Percentiles rank a stretch among this genome's conserved stretches.
Evolutionary conservation across 1,140 invertebrate species (phyloP).

Genomic region (Delia radicum): DNA sequence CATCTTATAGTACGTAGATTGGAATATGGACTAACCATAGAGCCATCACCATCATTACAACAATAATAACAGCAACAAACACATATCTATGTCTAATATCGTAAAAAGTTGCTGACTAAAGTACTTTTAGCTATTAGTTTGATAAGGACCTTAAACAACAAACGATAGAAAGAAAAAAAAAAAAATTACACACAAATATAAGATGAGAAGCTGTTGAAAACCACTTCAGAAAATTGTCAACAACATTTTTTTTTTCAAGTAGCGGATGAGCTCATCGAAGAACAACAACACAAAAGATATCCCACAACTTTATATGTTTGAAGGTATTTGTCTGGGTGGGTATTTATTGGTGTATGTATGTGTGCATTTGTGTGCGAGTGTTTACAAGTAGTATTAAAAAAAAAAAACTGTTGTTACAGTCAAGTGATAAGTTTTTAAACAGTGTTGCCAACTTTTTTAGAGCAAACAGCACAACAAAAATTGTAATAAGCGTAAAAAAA

Average conservation of each 20-base stretch:
- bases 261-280: not conserved
- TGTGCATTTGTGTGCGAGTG: not conserved
- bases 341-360: not conserved
- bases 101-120: not conserved
- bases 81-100: too few species aligned
- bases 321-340: not conserved
- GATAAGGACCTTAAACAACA: not conserved
- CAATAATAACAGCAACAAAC: too few species aligned
- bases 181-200: not conserved
- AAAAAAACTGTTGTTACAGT: not conserved
- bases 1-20: too few species aligned
- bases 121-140: not conserved
- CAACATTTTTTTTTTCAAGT: not conserved
- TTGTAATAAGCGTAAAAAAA: too few species aligned
- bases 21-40: too few species aligned
- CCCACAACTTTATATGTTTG: not conserved
- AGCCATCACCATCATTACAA: too few species aligned
- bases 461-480: too few species aligned
- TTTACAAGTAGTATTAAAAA: not conserved
- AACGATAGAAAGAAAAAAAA: not conserved
- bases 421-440: not conserved
- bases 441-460: too few species aligned
- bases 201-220: not conserved
- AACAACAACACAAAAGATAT: not conserved
- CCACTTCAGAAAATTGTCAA: constrained; percentile 2